Evolutionary conservation across 2,797 vertebrate species (phyloP).

Genomic region (Lutjanus argentimaculatus): DNA sequence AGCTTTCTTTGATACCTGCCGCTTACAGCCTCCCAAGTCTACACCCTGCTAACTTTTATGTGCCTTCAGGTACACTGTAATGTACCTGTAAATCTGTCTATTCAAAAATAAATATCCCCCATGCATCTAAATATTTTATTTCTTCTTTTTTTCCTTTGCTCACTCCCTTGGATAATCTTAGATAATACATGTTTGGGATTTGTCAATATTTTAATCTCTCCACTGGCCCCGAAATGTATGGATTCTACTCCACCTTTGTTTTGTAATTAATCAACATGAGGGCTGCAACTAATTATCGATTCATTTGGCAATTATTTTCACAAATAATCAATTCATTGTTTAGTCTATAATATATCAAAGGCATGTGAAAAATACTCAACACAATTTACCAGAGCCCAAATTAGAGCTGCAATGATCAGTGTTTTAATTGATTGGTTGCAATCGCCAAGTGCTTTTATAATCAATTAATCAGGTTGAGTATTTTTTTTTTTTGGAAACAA

Average conservation of each 20-base stretch:
- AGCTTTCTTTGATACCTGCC: conserved; percentile 81
- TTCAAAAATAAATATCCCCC: conserved; percentile 72
- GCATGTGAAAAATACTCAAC: too few relatives aligned
- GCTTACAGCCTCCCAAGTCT: conserved; percentile 77
- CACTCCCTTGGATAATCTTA: conserved; percentile 13
- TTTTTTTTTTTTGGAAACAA: too few relatives aligned
- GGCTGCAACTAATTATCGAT: too few relatives aligned
- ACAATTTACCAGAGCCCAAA: too few relatives aligned
- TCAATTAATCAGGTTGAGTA: too few relatives aligned
- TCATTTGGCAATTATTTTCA: too few relatives aligned
- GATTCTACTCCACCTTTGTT: not conserved
- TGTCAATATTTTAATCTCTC: conserved; percentile 33
- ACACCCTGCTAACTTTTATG: conserved; percentile 77
- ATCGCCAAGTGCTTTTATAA: too few relatives aligned
- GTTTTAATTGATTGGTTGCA: too few relatives aligned
- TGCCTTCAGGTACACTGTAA: conserved; percentile 70
- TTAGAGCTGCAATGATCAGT: too few relatives aligned
- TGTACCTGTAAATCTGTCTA: conserved; percentile 74
- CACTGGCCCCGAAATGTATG: not conserved
- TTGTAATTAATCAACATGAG: not conserved
- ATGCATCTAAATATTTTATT: conserved; percentile 61
- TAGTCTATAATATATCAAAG: too few relatives aligned
- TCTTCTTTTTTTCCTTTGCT: conserved; percentile 5
- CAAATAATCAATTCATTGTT: too few relatives aligned
- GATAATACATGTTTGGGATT: conserved; percentile 10